Evolutionary conservation across 2,797 vertebrate genomes (phyloP).

Genomic region (Luscinia megarhynchos): DNA sequence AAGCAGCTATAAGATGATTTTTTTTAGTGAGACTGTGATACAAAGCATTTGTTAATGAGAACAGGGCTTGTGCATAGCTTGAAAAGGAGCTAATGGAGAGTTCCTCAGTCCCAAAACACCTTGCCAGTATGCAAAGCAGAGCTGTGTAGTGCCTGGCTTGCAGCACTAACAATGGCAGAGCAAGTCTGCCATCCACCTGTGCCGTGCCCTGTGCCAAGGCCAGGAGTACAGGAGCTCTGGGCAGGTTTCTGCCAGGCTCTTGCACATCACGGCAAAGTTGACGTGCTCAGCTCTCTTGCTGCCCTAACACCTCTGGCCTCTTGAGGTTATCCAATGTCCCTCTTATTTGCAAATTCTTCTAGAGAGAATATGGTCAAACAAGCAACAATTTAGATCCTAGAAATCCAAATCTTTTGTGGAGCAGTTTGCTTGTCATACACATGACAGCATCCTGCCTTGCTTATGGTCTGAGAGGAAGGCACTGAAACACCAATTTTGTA

Average conservation of each 20-base stretch:
- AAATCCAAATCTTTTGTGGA: neutral
- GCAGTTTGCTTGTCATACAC: neutral
- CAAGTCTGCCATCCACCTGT: neutral
- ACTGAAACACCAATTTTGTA: no score
- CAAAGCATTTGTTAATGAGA: neutral
- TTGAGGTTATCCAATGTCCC: neutral
- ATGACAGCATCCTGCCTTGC: neutral
- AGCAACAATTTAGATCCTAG: neutral
- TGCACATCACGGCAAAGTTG: neutral
- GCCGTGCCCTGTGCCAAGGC: accelerated
- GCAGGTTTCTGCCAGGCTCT: neutral
- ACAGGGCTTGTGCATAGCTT: neutral
- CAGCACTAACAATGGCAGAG: neutral
- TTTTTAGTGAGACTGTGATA: neutral
- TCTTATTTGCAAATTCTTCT: neutral
- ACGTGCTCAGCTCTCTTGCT: neutral
- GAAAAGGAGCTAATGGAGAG: neutral
- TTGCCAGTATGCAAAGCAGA: accelerated
- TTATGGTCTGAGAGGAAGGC: neutral
- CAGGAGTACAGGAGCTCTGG: neutral
- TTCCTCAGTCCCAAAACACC: neutral
- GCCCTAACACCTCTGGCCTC: neutral
- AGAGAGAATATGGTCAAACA: neutral
- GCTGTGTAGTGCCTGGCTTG: accelerated
- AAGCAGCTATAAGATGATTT: neutral